Evolutionary conservation across 53 echinoderm and acorn worm species (phyloP).

Genomic region (Pentamera pediparva): DNA sequence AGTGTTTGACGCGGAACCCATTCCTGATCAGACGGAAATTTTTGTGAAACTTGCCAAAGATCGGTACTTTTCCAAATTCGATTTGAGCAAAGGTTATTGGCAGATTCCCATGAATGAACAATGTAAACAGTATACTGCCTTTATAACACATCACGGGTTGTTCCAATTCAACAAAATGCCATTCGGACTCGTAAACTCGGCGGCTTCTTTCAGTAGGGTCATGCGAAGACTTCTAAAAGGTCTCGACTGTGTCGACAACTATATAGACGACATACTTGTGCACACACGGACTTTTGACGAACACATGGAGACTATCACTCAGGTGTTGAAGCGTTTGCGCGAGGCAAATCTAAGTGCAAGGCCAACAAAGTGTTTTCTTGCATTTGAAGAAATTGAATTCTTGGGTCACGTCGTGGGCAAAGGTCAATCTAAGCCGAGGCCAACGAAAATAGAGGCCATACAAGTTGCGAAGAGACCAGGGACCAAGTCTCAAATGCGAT

Average conservation of each 20-base stretch:
- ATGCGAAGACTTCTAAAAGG: constrained; percentile 41
- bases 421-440: constrained; percentile 34
- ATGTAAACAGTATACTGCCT: constrained; percentile 43
- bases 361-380: constrained; percentile 49
- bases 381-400: constrained; percentile 37
- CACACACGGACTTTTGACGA: constrained; percentile 53
- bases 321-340: constrained; percentile 32
- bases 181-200: constrained; percentile 55
- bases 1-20: constrained; percentile 37
- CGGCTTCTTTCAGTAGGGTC: constrained; percentile 53
- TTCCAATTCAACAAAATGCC: constrained; percentile 61
- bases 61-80: constrained; percentile 33
- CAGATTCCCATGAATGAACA: constrained; percentile 44
- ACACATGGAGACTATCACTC: constrained; percentile 31
- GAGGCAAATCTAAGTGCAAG: constrained; percentile 30
- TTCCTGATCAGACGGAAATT: constrained; percentile 29
- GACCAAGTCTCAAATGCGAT: constrained; percentile 53
- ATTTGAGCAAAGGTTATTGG: constrained; percentile 48
- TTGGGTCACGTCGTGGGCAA: constrained; percentile 43
- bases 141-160: constrained; percentile 46
- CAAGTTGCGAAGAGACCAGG: constrained; percentile 32
- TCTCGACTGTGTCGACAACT: neutral
- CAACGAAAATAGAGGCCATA: constrained; percentile 33
- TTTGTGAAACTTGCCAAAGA: constrained; percentile 23
- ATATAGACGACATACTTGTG: neutral